Evolutionary conservation across 2,888 invertebrate species (phyloP).

Genomic region (Strigamia transsilvanica): DNA sequence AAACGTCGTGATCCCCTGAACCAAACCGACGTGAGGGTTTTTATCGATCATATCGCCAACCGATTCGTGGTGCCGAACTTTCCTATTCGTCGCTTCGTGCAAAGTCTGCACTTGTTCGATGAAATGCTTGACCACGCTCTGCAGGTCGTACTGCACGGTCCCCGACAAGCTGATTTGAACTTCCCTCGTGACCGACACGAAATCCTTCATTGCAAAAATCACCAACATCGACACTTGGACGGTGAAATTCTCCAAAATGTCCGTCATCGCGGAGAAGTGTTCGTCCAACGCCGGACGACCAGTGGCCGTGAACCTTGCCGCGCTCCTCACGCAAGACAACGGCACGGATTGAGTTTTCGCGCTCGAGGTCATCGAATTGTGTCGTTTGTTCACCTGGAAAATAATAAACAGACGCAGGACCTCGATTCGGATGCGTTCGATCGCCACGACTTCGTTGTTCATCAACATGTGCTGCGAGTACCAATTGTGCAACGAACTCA

Average conservation of each 20-base stretch:
- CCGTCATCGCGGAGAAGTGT: neutral
- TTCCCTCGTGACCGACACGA: neutral
- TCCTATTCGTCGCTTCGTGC: neutral
- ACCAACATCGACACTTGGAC: neutral
- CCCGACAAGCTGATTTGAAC: neutral
- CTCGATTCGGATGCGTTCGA: neutral
- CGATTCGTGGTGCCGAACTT: neutral
- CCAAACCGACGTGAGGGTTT: neutral
- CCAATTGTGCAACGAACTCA: neutral
- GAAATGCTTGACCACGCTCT: neutral
- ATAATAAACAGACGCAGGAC: neutral
- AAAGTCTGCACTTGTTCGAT: neutral
- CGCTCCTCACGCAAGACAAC: neutral
- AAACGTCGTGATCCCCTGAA: neutral
- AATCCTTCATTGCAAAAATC: neutral
- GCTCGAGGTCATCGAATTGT: neutral
- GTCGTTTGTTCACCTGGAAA: slow-evolving; percentile 9
- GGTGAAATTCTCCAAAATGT: neutral
- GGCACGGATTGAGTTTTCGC: neutral
- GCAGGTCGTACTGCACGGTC: neutral
- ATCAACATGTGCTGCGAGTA: neutral
- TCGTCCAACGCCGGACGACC: neutral
- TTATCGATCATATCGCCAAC: neutral
- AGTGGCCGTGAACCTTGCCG: neutral
- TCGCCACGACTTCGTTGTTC: neutral